Evolutionary conservation across 2,797 vertebrate species (phyloP).

Genomic region (Florisuga fusca): DNA sequence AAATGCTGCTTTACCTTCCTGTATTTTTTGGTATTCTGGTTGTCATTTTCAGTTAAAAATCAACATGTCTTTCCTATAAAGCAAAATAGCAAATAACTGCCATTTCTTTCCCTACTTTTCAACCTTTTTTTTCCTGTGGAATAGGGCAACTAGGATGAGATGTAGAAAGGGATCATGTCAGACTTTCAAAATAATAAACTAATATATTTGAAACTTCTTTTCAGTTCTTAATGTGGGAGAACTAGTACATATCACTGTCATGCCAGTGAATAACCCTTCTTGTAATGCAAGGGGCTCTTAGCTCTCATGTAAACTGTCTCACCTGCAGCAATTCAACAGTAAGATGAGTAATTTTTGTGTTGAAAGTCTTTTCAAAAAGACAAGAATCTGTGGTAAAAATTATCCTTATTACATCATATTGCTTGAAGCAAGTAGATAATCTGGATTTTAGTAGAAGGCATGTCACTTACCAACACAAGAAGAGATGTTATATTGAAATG

Average conservation of each 20-base stretch:
- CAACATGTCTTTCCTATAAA: neutral
- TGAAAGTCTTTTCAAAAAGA: slow-evolving; percentile 1
- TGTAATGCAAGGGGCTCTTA: neutral
- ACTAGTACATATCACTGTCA: neutral
- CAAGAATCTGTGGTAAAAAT: slow-evolving; percentile 28
- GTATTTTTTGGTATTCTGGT: neutral
- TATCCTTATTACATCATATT: neutral
- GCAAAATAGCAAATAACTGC: neutral
- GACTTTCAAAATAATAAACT: neutral
- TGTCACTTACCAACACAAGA: neutral
- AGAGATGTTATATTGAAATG: neutral
- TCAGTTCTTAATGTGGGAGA: neutral
- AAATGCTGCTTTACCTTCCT: neutral
- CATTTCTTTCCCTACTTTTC: neutral
- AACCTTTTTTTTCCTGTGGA: neutral
- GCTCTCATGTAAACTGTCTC: neutral
- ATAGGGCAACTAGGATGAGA: neutral
- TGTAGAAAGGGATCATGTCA: neutral
- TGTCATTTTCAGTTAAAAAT: neutral
- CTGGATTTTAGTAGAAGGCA: neutral
- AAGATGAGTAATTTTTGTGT: neutral
- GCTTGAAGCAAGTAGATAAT: slow-evolving; percentile 5
- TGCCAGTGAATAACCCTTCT: neutral
- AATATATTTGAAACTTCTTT: neutral
- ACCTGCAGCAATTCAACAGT: neutral